Percentiles rank a stretch among this genome's conserved stretches.
phyloP scores from a whole-genome alignment of 2,113 vertebrate genomes.

The Typhlomys cinereus region DNA sequence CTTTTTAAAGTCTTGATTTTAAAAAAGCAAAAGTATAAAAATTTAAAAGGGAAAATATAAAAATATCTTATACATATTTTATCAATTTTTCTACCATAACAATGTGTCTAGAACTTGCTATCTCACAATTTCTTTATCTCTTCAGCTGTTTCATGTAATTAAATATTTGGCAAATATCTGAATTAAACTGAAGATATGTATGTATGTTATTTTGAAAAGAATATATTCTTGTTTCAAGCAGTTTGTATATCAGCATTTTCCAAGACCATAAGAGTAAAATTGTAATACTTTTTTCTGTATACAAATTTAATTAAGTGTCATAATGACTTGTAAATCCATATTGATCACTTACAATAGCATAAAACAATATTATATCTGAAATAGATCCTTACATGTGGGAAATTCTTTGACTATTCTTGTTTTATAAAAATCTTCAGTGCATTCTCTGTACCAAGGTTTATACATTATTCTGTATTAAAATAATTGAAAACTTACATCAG shows the following conservation, averaged over 20 bases:
- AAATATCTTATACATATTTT: background rate
- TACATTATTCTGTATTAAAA: background rate
- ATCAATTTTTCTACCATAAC: too few relatives aligned
- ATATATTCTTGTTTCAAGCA: background rate
- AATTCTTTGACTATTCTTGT: background rate
- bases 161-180: background rate
- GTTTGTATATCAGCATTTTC: background rate
- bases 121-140: background rate
- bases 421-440: background rate
- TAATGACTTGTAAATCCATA: background rate
- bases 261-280: background rate
- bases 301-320: background rate
- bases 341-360: background rate
- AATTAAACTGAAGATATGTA: background rate
- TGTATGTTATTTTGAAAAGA: background rate
- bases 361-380: constrained; percentile 1
- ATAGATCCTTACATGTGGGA: background rate
- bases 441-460: accelerated
- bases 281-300: background rate
- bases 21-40: background rate
- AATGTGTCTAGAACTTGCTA: background rate
- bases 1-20: background rate
- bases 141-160: too few relatives aligned
- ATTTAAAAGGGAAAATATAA: too few relatives aligned
- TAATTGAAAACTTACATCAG: background rate